These are phyloP conservation scores for Melanotaenia duboulayi DNA, from an alignment of 2,113 vertebrate genomes.

Conservation along the genomic window DNA sequence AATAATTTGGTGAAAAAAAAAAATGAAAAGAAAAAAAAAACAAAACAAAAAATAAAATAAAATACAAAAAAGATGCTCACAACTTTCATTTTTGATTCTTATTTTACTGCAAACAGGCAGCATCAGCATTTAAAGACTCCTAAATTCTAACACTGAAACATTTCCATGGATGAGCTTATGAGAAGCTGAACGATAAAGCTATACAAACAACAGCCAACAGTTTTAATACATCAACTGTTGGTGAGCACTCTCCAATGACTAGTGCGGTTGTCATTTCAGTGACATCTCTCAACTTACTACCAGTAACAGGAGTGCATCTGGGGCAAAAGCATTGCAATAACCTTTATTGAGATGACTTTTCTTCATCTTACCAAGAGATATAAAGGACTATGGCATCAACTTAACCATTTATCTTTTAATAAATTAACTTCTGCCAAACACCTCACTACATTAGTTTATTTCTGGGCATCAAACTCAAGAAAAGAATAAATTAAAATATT, in stretches of 20 bases:
- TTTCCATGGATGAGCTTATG: slow-evolving; percentile 5
- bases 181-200: slow-evolving; percentile 1
- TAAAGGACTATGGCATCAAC: not conserved
- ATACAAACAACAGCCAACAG: slow-evolving; percentile 8
- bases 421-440: too few species aligned
- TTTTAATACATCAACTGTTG: not conserved
- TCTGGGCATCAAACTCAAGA: not conserved
- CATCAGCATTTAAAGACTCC: not conserved
- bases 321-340: not conserved
- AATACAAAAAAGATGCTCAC: too few species aligned
- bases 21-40: not conserved
- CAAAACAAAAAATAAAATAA: too few species aligned
- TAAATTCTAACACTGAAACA: not conserved
- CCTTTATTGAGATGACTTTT: not conserved
- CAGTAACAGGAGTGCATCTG: too few species aligned
- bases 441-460: not conserved
- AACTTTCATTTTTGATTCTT: not conserved
- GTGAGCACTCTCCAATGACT: not conserved
- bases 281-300: not conserved
- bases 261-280: not conserved
- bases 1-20: not conserved
- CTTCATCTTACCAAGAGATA: not conserved
- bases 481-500: not conserved
- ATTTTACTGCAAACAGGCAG: not conserved
- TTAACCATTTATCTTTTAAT: too few species aligned